Evolutionary conservation across 2,888 invertebrate genomes (phyloP).

Genomic region (Xylophagus ater): DNA sequence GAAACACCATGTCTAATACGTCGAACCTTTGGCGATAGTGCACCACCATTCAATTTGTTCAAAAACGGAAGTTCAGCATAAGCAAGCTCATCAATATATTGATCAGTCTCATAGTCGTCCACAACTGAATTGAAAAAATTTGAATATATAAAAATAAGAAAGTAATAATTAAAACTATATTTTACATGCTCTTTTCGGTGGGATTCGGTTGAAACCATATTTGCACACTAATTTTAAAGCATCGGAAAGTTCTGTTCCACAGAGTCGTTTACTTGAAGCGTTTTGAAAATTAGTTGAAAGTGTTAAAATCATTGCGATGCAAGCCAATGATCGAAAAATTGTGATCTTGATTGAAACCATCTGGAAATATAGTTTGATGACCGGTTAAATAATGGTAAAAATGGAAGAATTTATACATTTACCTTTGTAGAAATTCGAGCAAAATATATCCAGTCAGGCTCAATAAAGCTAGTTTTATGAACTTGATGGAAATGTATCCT

Average conservation of each 20-base stretch:
- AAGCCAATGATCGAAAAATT: background rate
- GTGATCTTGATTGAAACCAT: background rate
- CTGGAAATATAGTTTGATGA: slow-evolving; percentile 1
- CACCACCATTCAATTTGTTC: slow-evolving; percentile 5
- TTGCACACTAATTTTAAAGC: slow-evolving; percentile 3
- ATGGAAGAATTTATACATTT: background rate
- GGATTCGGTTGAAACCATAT: slow-evolving; percentile 4
- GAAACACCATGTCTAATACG: slow-evolving; percentile 5
- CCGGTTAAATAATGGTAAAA: background rate
- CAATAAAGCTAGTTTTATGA: background rate
- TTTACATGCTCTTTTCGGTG: slow-evolving; percentile 3
- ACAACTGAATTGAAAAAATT: background rate
- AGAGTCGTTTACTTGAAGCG: slow-evolving; percentile 1
- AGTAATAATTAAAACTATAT: background rate
- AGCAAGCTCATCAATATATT: background rate
- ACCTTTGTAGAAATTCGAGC: background rate
- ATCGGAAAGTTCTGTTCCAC: slow-evolving; percentile 5
- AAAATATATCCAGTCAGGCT: too few species aligned
- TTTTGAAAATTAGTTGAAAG: too few species aligned
- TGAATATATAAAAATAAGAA: background rate
- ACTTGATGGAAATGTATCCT: too few species aligned
- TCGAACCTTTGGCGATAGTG: slow-evolving; percentile 2
- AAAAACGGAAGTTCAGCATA: background rate
- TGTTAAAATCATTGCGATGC: slow-evolving; percentile 1
- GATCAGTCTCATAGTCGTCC: background rate